A percentile compares a stretch with the other conserved stretches of the same genome.
Conservation (phyloP, 2,888 invertebrate species). For the Microctonus hyperodae region DNA sequence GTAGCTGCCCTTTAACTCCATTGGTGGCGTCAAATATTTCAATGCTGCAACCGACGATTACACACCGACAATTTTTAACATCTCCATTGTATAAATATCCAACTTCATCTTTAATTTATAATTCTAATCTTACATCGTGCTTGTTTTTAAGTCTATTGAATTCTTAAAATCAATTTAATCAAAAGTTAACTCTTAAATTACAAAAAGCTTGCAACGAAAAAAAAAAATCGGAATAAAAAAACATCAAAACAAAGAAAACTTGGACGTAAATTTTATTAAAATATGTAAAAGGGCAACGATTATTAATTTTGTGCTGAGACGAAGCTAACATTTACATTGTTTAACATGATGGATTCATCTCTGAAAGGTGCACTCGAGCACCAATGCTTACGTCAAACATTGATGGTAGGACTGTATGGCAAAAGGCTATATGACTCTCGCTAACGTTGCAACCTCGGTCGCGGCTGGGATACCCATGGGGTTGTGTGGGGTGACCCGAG, state of each 20-base stretch:
- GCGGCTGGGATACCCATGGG: constrained; percentile 41
- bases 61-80: background rate
- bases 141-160: background rate
- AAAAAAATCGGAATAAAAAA: background rate
- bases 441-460: background rate
- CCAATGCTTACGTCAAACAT: constrained; percentile 37
- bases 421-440: background rate
- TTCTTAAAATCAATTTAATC: background rate
- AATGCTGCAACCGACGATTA: constrained; percentile 5
- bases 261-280: background rate
- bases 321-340: constrained; percentile 62
- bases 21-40: constrained; percentile 43
- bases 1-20: constrained; percentile 53
- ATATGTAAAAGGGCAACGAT: constrained; percentile 51
- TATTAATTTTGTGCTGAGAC: constrained; percentile 60
- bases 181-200: background rate
- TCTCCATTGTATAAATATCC: background rate
- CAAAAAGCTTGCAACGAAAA: background rate
- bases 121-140: background rate
- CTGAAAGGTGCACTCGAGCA: constrained; percentile 42
- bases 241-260: constrained; percentile 9
- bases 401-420: constrained; percentile 16
- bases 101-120: background rate
- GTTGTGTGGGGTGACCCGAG: constrained; percentile 51
- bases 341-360: constrained; percentile 61